Base-by-base conservation (phyloP, 2,113 vertebrate genomes). In the Apodemus sylvaticus region DNA sequence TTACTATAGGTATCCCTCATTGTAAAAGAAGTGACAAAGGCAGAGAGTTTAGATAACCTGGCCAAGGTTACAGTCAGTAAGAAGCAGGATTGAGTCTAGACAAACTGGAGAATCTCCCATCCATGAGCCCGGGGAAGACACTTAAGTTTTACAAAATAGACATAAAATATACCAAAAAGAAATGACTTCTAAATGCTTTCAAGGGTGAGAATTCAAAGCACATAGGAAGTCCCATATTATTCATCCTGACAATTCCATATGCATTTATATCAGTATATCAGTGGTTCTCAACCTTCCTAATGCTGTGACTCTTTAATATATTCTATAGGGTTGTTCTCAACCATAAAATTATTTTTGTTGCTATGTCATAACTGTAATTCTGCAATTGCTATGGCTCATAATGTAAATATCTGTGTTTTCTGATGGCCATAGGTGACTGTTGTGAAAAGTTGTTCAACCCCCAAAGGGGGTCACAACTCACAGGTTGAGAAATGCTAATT, bases 161-260 rank as follows among this genome's bases (percentile, higher is more conserved):
- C 19, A 19, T 20, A 48, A 53, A n/a, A 64, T 3, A 86, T 8
- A 17, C 17, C 22, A 68, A 26, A 86, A 94, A 85, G 53, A 90
- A 95, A 93, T 86, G 55, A 87, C 17, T 55, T n/a, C 17, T 53
- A 45, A 60, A 45, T 45, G 4, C 39, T 45, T 16, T 86, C 76
- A 76, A 86, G 64, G 42, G n/a, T 34, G 83, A 81, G 71, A 86
- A 77, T 89, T 12, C 17, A 89, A 86, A 17, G 16, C 42, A 83
- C 77, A 48, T 74, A 82, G 58, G 66, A 82, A 90, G 73, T 83
- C 74, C 36, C 14, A 60, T 68, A 4, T 91, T 87, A n/a, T n/a
- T n/a, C 53, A 86, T 60, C 90, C 62, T 90, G 31, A 24, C 92
- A 55, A 88, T 85, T 77, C 66, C 10, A 94, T 82, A 97, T 74